Evolutionary conservation across 2,797 vertebrate genomes (phyloP).

Genomic region (Echiichthys vipera): DNA sequence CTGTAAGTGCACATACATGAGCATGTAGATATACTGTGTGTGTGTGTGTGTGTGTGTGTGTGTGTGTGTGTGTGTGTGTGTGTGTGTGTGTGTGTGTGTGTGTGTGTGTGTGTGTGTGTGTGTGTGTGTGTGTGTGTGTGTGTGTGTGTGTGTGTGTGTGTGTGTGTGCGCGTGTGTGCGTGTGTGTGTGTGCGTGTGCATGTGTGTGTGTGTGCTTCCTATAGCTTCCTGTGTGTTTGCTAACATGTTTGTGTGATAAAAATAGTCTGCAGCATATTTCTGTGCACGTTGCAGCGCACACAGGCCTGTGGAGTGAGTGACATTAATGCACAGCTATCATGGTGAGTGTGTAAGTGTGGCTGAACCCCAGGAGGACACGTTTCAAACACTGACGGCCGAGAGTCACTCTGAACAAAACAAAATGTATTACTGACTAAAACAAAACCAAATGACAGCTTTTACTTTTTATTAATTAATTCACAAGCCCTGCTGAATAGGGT

Average conservation of each 20-base stretch:
- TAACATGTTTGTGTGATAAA: conserved; percentile 27
- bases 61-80: conserved; percentile 2
- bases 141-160: not conserved
- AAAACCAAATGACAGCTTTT: conserved; percentile 16
- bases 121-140: conserved; percentile 2
- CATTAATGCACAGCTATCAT: conserved; percentile 78
- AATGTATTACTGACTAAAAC: conserved; percentile 49
- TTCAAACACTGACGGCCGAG: conserved; percentile 60
- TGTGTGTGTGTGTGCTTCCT: conserved; percentile 3
- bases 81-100: not conserved
- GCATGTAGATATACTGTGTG: not conserved
- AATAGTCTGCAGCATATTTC: conserved; percentile 44
- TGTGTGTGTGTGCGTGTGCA: not conserved
- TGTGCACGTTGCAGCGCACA: conserved; percentile 1
- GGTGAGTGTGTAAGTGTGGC: conserved; percentile 68
- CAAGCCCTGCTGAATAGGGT: not conserved
- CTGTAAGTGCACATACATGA: not conserved
- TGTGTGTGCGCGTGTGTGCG: too few relatives aligned
- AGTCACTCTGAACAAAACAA: conserved; percentile 48
- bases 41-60: conserved; percentile 2
- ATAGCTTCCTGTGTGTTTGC: conserved; percentile 30
- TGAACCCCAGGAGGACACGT: conserved; percentile 58
- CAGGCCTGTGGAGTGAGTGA: conserved; percentile 47
- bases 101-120: conserved; percentile 1
- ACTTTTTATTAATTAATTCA: not conserved